Evolutionary conservation across 1,140 invertebrate species (phyloP).

Genomic region (Gryllus bimaculatus): DNA sequence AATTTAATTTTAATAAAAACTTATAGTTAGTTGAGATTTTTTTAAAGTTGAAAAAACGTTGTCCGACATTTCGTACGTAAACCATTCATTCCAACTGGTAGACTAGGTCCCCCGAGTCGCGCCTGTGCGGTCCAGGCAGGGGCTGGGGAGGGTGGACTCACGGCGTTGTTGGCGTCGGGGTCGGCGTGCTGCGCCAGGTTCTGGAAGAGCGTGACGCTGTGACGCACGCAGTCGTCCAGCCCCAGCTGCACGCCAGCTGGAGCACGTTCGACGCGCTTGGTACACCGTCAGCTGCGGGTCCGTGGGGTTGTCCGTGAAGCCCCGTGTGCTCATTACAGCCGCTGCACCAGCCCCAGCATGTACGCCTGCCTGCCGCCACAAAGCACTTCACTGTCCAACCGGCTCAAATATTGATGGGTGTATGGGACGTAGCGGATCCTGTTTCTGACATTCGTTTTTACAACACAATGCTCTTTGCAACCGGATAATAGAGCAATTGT

Average conservation of each 20-base stretch:
- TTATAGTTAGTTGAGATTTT: too few species aligned
- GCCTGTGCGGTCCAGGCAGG: too few species aligned
- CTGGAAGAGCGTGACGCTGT: constrained; percentile 54
- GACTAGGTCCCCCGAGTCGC: too few species aligned
- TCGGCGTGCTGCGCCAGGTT: constrained; percentile 57
- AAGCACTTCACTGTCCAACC: neutral
- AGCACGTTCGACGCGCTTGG: constrained; percentile 59
- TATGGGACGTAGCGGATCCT: too few species aligned
- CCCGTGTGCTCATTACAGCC: constrained; percentile 55
- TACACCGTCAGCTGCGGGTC: constrained; percentile 42
- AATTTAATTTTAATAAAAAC: too few species aligned
- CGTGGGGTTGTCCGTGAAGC: constrained; percentile 44
- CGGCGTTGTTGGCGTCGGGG: constrained; percentile 62
- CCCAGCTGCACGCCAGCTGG: constrained; percentile 56
- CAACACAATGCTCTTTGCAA: too few species aligned
- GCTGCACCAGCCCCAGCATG: constrained; percentile 48
- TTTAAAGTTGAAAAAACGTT: too few species aligned
- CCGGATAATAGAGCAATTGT: too few species aligned
- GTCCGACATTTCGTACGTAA: too few species aligned
- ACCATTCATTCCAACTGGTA: too few species aligned
- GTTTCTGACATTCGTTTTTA: too few species aligned
- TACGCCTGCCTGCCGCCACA: constrained; percentile 49
- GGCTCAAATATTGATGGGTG: neutral
- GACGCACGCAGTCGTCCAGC: constrained; percentile 54
- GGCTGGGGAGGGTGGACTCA: constrained; percentile 37